Conservation (phyloP, 2,888 invertebrate genomes). For the Hydriomena furcata region DNA sequence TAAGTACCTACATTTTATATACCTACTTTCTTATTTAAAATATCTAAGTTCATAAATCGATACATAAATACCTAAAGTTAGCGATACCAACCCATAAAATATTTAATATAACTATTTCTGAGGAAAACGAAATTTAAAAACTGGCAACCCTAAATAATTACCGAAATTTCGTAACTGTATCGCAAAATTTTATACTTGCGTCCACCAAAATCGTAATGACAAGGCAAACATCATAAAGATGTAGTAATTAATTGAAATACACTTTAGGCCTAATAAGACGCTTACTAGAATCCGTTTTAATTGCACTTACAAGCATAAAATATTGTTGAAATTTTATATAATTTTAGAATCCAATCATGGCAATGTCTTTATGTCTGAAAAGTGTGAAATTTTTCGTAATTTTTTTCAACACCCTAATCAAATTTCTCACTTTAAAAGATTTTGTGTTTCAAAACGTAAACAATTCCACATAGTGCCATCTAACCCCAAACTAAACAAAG, state of each 20-base stretch:
- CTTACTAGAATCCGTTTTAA: constrained; percentile 30
- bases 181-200: not conserved
- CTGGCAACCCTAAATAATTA: constrained; percentile 2
- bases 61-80: too few relatives aligned
- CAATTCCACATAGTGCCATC: too few relatives aligned
- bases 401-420: too few relatives aligned
- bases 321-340: too few relatives aligned
- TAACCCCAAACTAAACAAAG: too few relatives aligned
- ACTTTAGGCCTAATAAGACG: constrained; percentile 55
- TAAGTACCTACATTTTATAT: constrained; percentile 51
- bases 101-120: too few relatives aligned
- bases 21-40: not conserved
- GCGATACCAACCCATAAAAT: too few relatives aligned
- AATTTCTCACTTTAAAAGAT: too few relatives aligned
- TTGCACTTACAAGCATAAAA: not conserved
- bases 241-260: not conserved
- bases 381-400: too few relatives aligned
- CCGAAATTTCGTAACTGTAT: not conserved
- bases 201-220: not conserved
- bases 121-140: not conserved
- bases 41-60: not conserved
- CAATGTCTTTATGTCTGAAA: too few relatives aligned
- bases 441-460: too few relatives aligned
- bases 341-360: too few relatives aligned
- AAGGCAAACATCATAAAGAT: not conserved